These are phyloP conservation scores for Athene cunicularia DNA, from an alignment of 2,113 vertebrate species.

Conservation along the genomic window DNA sequence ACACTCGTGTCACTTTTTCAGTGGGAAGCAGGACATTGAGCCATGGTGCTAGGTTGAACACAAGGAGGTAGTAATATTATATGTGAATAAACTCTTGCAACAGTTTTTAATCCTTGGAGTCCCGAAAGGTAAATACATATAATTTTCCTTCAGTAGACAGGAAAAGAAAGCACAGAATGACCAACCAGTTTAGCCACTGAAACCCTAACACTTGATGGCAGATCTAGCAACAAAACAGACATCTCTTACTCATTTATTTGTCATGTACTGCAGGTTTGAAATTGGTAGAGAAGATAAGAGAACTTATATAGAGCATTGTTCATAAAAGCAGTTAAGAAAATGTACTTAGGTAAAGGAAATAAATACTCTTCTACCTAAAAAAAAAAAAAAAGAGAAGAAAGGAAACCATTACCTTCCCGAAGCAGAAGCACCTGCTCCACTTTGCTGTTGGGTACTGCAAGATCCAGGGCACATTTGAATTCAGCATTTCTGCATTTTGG, in stretches of 20 bases:
- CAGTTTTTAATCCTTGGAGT: not conserved
- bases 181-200: not conserved
- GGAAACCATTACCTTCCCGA: constrained; percentile 73
- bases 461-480: constrained; percentile 83
- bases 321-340: not conserved
- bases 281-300: not conserved
- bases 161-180: not conserved
- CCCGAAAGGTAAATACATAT: fast-evolving
- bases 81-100: not conserved
- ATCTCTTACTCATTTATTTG: not conserved
- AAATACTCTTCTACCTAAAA: not conserved
- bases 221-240: not conserved
- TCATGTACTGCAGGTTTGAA: not conserved
- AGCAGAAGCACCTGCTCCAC: constrained; percentile 77
- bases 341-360: not conserved
- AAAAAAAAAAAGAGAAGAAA: not conserved
- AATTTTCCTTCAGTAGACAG: not conserved
- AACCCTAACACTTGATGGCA: not conserved
- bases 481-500: constrained; percentile 79
- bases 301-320: not conserved
- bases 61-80: not conserved
- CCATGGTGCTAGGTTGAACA: not conserved
- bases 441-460: constrained; percentile 75
- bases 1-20: not conserved
- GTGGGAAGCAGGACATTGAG: not conserved